Evolutionary conservation across 2,888 invertebrate species (phyloP).

Genomic region (Aleiodes alternator): DNA sequence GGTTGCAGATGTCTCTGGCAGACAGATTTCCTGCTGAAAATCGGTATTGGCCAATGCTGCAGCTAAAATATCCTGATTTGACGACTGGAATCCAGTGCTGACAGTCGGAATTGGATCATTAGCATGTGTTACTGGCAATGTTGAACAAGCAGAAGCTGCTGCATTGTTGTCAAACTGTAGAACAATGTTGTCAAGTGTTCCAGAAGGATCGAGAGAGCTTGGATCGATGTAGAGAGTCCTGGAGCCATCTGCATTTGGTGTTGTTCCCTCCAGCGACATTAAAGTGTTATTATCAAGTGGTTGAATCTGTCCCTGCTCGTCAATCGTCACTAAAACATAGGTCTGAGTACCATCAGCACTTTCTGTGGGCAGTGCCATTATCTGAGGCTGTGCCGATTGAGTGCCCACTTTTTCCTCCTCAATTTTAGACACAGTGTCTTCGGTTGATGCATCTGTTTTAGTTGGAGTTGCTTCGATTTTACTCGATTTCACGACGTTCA

Average conservation of each 20-base stretch:
- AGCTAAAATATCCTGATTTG: slow-evolving; percentile 84
- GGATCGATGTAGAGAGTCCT: slow-evolving; percentile 75
- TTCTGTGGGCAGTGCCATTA: slow-evolving; percentile 85
- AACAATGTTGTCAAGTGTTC: slow-evolving; percentile 77
- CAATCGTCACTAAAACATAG: slow-evolving; percentile 84
- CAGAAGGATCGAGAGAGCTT: slow-evolving; percentile 75
- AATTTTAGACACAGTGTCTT: slow-evolving; percentile 34
- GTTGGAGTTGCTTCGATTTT: slow-evolving; percentile 43
- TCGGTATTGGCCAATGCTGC: slow-evolving; percentile 86
- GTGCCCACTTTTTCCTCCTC: slow-evolving; percentile 59
- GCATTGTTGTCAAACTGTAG: slow-evolving; percentile 77
- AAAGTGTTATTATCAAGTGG: slow-evolving; percentile 84
- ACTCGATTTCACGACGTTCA: background rate
- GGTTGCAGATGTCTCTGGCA: slow-evolving; percentile 73
- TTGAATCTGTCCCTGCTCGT: slow-evolving; percentile 83
- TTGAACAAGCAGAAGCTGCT: background rate
- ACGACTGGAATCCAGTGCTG: slow-evolving; percentile 60
- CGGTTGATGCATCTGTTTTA: slow-evolving; percentile 42
- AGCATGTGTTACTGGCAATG: background rate
- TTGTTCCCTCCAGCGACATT: slow-evolving; percentile 76
- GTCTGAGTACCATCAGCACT: slow-evolving; percentile 84
- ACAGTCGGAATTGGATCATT: slow-evolving; percentile 49
- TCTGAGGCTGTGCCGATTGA: slow-evolving; percentile 79
- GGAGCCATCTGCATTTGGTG: slow-evolving; percentile 68
- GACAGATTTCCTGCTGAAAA: slow-evolving; percentile 78